Evolutionary conservation across 1,140 invertebrate species (phyloP).

Genomic region (Drosophila asahinai): DNA sequence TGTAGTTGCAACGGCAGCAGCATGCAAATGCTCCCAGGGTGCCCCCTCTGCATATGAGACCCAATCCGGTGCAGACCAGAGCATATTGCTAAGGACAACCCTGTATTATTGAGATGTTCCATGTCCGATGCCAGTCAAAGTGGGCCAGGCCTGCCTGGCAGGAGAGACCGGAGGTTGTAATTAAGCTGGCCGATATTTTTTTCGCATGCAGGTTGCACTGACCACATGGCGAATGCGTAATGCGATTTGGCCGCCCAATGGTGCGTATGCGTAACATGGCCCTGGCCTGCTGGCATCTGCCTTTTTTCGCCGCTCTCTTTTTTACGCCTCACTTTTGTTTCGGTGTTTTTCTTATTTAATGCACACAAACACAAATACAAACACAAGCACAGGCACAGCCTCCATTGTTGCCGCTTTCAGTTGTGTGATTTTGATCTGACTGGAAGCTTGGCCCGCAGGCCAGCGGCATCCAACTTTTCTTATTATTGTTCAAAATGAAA

Average conservation of each 20-base stretch:
- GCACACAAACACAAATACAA: conserved; percentile 5
- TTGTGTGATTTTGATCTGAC: conserved; percentile 57
- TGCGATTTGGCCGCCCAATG: conserved; percentile 57
- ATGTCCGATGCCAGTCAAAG: conserved; percentile 21
- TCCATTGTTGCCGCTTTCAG: conserved; percentile 43
- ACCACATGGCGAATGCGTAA: conserved; percentile 41
- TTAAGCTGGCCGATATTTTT: conserved; percentile 39
- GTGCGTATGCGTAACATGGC: conserved; percentile 64
- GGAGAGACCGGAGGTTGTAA: conserved; percentile 19
- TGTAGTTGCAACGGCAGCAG: conserved; percentile 20
- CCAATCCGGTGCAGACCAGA: conserved; percentile 9
- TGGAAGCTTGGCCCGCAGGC: conserved; percentile 54
- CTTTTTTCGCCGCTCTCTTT: conserved; percentile 5
- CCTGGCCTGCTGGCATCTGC: conserved; percentile 20
- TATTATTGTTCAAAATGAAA: conserved; percentile 76
- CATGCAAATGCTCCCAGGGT: conserved; percentile 45
- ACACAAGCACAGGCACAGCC: conserved; percentile 8
- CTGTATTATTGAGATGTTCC: conserved; percentile 52
- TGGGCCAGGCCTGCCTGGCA: conserved; percentile 6
- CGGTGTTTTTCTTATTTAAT: conserved; percentile 34
- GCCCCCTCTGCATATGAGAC: conserved; percentile 13
- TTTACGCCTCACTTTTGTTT: conserved; percentile 29
- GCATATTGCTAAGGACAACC: neutral
- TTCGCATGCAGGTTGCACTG: conserved; percentile 17
- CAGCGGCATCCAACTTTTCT: conserved; percentile 74